Evolutionary conservation across 2,797 vertebrate genomes (phyloP).

Genomic region (Poecilia wingei): DNA sequence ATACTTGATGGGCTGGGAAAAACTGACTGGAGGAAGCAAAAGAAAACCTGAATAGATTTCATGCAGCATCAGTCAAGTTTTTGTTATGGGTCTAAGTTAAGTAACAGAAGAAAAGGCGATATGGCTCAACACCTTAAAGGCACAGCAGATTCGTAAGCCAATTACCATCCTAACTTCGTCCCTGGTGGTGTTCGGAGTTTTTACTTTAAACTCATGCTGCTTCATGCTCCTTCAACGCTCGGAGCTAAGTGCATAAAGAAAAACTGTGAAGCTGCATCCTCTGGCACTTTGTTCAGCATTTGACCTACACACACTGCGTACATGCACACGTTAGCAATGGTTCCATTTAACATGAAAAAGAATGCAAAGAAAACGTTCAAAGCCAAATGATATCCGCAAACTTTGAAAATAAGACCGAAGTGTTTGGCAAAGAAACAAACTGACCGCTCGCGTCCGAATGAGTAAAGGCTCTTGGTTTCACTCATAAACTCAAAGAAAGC

Average conservation of each 20-base stretch:
- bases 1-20: not conserved
- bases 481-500: conserved; percentile 62
- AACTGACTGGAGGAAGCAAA: not conserved
- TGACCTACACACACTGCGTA: conserved; percentile 28
- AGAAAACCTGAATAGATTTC: conserved; percentile 35
- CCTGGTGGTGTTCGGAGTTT: conserved; percentile 28
- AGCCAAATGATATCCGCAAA: conserved; percentile 31
- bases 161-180: conserved; percentile 45
- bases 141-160: conserved; percentile 65
- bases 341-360: conserved; percentile 18
- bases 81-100: conserved; percentile 18
- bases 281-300: conserved; percentile 11
- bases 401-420: conserved; percentile 47
- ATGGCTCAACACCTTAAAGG: conserved; percentile 72
- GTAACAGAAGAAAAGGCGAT: conserved; percentile 55
- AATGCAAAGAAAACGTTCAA: conserved; percentile 17
- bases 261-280: conserved; percentile 8
- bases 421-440: conserved; percentile 69
- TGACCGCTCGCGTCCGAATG: conserved; percentile 23
- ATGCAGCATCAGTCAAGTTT: conserved; percentile 46
- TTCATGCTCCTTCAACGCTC: conserved; percentile 15
- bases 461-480: conserved; percentile 45
- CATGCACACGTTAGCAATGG: conserved; percentile 10
- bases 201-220: conserved; percentile 27
- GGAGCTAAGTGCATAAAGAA: conserved; percentile 8